Evolutionary conservation across 2,113 vertebrate genomes (phyloP), one percentile per base, ranked within the genome.

Genomic region (Rhombomys opimus): DNA sequence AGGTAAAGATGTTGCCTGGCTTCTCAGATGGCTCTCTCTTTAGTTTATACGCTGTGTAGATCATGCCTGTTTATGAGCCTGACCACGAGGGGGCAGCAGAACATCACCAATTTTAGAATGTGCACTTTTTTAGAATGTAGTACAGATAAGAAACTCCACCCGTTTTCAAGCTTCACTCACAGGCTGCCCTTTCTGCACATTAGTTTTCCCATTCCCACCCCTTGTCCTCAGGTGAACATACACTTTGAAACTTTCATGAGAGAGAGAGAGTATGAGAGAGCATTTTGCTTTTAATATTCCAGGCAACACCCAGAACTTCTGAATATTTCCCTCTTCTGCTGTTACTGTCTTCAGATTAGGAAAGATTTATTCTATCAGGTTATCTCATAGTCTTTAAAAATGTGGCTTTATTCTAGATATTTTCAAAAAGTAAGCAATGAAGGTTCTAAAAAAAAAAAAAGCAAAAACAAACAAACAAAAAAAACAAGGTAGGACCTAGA

Each of bases 21-120:
- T n/a, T 0, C n/a, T 46, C 41, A n/a, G 30, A 5, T 65, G 38
- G 15, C 12, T 61, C 12, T 23, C 84, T 63, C 41, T 87, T 80
- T 92, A 1, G 4, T 91, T 41, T 81, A 3, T 78, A n/a, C 8
- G 4, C 52, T 41, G 50, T 82, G 68, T 50, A n/a, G 32, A 30
- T 70, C 0, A 0, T n/a, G 7, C 46, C 15, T 18, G 84, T 54
- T 59, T 52, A 15, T 41, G 65, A 18, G 8, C 1, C 13, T 0
- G 0, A 32, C 95, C 97, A 96, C 94, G 0, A 96, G 97, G 9
- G 89, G 97, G 97, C 97, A 20, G 94, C 68, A 94, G 90, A 87
- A 38, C 10, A 7, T 61, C 30, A 2, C 81, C 23, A 72, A 13
- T 38, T 35, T 59, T 8, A 75, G 17, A 17, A 13, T 32, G 12